Evolutionary conservation across 2,888 invertebrate genomes (phyloP), one percentile per base, ranked within the genome.

Genomic region (Polymixis lichenea): DNA sequence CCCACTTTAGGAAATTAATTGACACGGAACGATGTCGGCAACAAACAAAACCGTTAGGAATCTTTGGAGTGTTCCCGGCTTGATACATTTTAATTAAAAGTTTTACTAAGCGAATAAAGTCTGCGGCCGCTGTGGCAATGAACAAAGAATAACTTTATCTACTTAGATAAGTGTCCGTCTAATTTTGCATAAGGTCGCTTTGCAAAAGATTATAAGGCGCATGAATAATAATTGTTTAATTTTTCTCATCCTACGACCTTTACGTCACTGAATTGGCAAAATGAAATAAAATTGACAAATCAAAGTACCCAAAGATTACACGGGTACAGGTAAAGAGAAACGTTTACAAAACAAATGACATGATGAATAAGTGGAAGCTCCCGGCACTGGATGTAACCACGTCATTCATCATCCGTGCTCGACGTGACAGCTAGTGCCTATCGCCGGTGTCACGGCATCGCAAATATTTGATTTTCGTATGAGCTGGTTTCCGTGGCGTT

Each of bases 81-180:
- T 92, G 93, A 94, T 95, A 95, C 94, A 92, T 94, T 95, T 95
- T 95, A 95, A 95, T 95, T 95, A 95, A 95, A 95, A 95, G 91
- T 95, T 95, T 93, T 90, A 90, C 91, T 86, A 89, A 91, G 91
- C 87, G 90, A 93, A 91, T 90, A 92, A 91, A 91, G 91, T 92
- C 91, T 91, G 91, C 90, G 90, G 92, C 88, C 87, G 89, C 88
- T 87, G 88, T 87, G 87, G 89, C 91, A 91, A 90, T 91, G 90
- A 92, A 92, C 89, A 88, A 88, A 91, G 89, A 90, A 92, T 91
- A 91, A 92, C 90, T 91, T 92, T 92, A 80, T 74, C 79, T 86
- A 74, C 75, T 88, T 86, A 85, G 84, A 87, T 86, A 88, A 81
- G 80, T 84, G 78, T 85, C 86, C 77, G 74, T 81, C 81, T 86